A percentile compares a stretch with the other conserved stretches of the same genome.
Conservation (phyloP, 2,113 vertebrate genomes). For the Chloroceryle aenea region DNA sequence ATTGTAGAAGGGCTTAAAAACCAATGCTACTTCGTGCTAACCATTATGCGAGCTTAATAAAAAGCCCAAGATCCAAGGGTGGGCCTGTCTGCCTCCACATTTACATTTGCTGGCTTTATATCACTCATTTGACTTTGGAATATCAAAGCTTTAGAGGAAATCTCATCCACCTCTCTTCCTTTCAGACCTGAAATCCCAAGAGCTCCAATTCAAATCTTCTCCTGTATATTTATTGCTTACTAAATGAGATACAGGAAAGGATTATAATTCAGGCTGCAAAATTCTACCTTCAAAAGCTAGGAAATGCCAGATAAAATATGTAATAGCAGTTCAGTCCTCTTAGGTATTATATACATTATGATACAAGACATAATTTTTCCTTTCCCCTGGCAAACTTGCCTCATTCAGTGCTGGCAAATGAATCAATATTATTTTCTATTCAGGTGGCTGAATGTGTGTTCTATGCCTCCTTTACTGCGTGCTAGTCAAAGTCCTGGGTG, state of each 20-base stretch:
- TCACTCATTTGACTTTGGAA: not conserved
- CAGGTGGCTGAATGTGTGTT: not conserved
- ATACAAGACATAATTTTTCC: not conserved
- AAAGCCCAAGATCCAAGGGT: not conserved
- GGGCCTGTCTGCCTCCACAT: not conserved
- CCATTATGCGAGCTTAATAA: not conserved
- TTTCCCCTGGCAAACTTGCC: not conserved
- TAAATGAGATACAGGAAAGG: constrained; percentile 5
- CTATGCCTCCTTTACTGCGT: not conserved
- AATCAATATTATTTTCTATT: not conserved
- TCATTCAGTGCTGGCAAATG: not conserved
- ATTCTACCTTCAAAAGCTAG: constrained; percentile 3
- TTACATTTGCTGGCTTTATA: not conserved
- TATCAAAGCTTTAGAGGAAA: constrained; percentile 12
- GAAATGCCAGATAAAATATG: constrained; percentile 25
- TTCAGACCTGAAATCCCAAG: not conserved
- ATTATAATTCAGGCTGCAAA: not conserved
- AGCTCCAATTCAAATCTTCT: not conserved
- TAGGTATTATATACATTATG: not conserved
- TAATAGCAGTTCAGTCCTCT: constrained; percentile 18
- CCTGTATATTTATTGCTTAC: constrained; percentile 5
- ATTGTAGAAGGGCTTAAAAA: not conserved
- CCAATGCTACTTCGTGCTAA: not conserved
- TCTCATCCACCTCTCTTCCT: not conserved
- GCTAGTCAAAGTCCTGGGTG: not conserved